Evolutionary conservation across 2,888 invertebrate genomes (phyloP), one percentile per base, ranked within the genome.

Genomic region (Andrena chrysosceles): DNA sequence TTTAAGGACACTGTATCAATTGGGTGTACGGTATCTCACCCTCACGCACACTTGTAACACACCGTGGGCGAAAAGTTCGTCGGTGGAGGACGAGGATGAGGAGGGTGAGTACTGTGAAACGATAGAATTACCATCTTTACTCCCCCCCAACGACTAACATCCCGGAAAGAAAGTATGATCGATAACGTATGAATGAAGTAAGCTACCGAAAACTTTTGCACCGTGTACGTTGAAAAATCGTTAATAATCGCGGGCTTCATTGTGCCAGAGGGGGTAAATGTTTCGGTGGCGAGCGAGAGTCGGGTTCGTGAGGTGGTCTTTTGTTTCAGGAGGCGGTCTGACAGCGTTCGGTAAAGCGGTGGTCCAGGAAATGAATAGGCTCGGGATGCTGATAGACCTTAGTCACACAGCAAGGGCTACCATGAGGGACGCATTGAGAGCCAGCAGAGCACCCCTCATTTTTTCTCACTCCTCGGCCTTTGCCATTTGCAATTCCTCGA

Each of bases 381-480:
- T 98, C 87, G 98, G 98, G 54, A 98, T 98, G 98, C 96, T 98
- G 94, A 97, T 98, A 84, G 98, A 98, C 94, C 95, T 98, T 84
- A 97, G 97, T 72, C 97, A 98, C 93, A 97, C 98, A 70, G 97
- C 98, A 6, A 96, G 97, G 89, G 96, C 96, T 89, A 98, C 98
- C 64, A 98, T 98, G 94, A 96, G 96, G 87, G 98, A 98, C 92
- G 97, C 97, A 64, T 94, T 98, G 83, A 96, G 96, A 91, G 96
- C 96, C 83, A 97, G 98, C 71, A 95, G 96, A 89, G 98, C 98
- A 3, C 98, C 98, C 7, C 97, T 98, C 90, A 98, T 98, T 91
- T 98, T 98, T 95, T 98, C 98, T 71, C 98, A 98, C 94, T 98
- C 98, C 59, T 97, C 97, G 67, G 98, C 98, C 31, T 97, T 97